A percentile compares a stretch with the other conserved stretches of the same genome.
phyloP scores from a whole-genome alignment of 2,113 vertebrate species.

The Cyprinus carpio region DNA sequence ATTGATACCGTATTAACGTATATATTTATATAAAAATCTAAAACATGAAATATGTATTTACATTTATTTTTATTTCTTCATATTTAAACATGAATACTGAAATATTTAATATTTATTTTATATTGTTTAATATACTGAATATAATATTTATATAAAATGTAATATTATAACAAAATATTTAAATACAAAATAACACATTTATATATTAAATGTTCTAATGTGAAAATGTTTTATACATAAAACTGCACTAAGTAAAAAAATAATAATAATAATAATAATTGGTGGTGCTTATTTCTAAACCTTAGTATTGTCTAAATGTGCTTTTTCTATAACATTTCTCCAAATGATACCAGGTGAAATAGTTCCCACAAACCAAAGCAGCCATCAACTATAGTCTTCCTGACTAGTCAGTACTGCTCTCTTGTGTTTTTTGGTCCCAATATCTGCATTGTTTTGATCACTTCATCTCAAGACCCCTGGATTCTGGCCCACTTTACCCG shows the following conservation, averaged over 20 bases:
- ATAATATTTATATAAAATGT: neutral
- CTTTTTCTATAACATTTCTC: neutral
- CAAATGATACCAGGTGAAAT: neutral
- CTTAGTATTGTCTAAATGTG: neutral
- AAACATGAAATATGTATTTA: too few species aligned
- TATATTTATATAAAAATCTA: too few species aligned
- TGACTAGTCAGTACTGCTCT: neutral
- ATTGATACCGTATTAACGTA: too few species aligned
- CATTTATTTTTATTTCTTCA: neutral
- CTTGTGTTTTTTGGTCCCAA: neutral
- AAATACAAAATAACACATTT: neutral
- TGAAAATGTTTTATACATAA: neutral
- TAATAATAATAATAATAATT: neutral
- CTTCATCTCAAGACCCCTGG: neutral
- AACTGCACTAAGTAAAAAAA: neutral
- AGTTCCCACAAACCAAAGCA: neutral
- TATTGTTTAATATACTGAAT: neutral
- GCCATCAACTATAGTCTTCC: neutral
- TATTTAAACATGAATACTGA: neutral
- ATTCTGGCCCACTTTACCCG: neutral
- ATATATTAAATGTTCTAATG: neutral
- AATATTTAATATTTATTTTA: neutral
- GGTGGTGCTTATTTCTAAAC: neutral
- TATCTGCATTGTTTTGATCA: slow-evolving; percentile 3
- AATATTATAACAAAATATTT: neutral